A percentile compares a stretch with the other conserved stretches of the same genome.
Evolutionary conservation across 2,113 vertebrate species (phyloP).

Genomic region (Aegithalos caudatus): DNA sequence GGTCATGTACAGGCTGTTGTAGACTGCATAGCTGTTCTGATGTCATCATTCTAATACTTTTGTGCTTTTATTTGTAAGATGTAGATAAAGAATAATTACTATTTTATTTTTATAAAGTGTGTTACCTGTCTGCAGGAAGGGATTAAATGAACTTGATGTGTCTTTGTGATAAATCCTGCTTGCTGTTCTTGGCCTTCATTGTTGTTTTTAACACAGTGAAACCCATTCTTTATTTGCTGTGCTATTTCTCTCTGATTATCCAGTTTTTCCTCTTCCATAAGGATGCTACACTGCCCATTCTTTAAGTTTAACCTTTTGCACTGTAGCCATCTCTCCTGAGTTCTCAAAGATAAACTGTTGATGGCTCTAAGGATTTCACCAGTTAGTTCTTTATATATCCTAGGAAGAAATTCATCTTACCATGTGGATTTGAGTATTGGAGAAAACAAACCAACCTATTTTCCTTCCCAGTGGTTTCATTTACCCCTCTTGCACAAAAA

Average conservation of each 20-base stretch:
- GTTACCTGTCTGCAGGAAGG: background rate
- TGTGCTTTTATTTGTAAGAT: background rate
- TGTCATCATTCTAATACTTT: background rate
- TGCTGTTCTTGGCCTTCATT: background rate
- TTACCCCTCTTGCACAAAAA: background rate
- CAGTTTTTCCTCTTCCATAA: background rate
- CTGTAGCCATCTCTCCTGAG: background rate
- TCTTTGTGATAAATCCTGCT: background rate
- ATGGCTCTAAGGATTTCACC: background rate
- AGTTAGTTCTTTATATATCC: background rate
- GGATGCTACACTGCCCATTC: background rate
- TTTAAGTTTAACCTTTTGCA: background rate
- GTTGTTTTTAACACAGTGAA: background rate
- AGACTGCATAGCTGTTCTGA: background rate
- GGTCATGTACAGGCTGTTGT: rapidly evolving
- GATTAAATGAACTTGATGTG: background rate
- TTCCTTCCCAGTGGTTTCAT: background rate
- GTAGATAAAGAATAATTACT: background rate
- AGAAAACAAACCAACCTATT: background rate
- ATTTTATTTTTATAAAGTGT: background rate
- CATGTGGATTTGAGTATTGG: background rate
- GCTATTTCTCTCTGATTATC: background rate
- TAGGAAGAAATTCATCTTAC: background rate
- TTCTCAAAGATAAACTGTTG: background rate
- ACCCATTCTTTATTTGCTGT: background rate